Evolutionary conservation across 2,888 invertebrate genomes (phyloP).

Genomic region (Apotomis betuletana): DNA sequence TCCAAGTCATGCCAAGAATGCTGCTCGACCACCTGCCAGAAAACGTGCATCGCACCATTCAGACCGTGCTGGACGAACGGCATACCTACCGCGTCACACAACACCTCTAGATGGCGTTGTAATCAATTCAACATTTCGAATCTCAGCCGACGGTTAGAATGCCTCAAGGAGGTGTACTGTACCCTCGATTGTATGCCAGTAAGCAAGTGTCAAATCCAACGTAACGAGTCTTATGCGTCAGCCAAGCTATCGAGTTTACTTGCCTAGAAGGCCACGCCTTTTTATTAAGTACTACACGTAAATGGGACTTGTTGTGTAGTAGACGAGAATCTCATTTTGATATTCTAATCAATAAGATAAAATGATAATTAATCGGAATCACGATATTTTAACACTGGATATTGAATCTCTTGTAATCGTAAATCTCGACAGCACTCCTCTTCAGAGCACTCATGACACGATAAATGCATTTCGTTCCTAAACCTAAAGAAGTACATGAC

Average conservation of each 20-base stretch:
- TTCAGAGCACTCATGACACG: slow-evolving; percentile 44
- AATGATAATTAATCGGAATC: slow-evolving; percentile 32
- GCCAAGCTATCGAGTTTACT: slow-evolving; percentile 28
- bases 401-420: slow-evolving; percentile 33
- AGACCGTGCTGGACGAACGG: slow-evolving; percentile 84
- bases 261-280: slow-evolving; percentile 26
- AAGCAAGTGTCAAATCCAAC: slow-evolving; percentile 27
- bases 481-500: slow-evolving; percentile 36
- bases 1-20: slow-evolving; percentile 94
- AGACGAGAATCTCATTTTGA: slow-evolving; percentile 46
- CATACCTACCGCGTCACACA: slow-evolving; percentile 76
- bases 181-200: slow-evolving; percentile 3
- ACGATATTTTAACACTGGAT: slow-evolving; percentile 36
- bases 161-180: slow-evolving; percentile 1
- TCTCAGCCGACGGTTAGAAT: not conserved
- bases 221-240: slow-evolving; percentile 34
- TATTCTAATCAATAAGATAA: slow-evolving; percentile 31
- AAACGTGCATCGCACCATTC: slow-evolving; percentile 88
- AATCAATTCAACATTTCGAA: not conserved
- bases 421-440: slow-evolving; percentile 31
- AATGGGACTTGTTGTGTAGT: slow-evolving; percentile 17
- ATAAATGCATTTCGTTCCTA: slow-evolving; percentile 45
- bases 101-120: slow-evolving; percentile 53
- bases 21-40: slow-evolving; percentile 93
- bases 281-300: slow-evolving; percentile 22